These are phyloP conservation scores for Aurelia sp. DNA, from an alignment of 30 jellyfish, hydroid and myxozoan species.

Conservation along the genomic window DNA sequence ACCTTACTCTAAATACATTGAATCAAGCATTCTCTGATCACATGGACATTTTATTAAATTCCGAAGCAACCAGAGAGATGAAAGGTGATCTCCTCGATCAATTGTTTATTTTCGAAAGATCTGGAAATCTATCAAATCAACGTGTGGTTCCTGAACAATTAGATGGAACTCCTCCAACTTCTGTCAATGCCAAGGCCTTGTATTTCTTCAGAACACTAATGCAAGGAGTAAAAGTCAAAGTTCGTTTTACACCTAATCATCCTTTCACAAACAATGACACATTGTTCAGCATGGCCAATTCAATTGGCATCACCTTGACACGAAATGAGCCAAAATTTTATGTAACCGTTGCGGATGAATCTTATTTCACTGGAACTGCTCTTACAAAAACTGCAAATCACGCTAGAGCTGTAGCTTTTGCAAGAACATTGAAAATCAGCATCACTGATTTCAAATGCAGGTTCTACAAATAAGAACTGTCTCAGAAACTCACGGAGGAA, in stretches of 20 bases:
- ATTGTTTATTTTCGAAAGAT: neutral
- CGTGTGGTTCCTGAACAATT: too few species aligned
- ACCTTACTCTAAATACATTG: neutral
- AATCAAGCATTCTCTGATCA: neutral
- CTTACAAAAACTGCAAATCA: too few species aligned
- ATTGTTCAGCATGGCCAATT: too few species aligned
- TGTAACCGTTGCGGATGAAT: neutral
- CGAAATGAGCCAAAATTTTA: too few species aligned
- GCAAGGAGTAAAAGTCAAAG: neutral
- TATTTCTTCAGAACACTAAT: too few species aligned
- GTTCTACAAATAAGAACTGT: too few species aligned
- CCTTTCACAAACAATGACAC: too few species aligned
- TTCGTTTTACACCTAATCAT: neutral
- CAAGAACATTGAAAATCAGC: neutral
- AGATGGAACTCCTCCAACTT: neutral
- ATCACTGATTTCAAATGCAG: neutral
- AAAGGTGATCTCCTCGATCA: neutral
- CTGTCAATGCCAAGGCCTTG: neutral
- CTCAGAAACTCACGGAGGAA: too few species aligned
- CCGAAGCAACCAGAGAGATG: too few species aligned
- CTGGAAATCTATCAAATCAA: too few species aligned
- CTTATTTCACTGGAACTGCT: neutral
- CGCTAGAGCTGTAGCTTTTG: too few species aligned
- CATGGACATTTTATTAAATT: neutral
- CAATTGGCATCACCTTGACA: too few species aligned